Evolutionary conservation across 2,797 vertebrate species (phyloP).

Genomic region (Sternotherus odoratus): DNA sequence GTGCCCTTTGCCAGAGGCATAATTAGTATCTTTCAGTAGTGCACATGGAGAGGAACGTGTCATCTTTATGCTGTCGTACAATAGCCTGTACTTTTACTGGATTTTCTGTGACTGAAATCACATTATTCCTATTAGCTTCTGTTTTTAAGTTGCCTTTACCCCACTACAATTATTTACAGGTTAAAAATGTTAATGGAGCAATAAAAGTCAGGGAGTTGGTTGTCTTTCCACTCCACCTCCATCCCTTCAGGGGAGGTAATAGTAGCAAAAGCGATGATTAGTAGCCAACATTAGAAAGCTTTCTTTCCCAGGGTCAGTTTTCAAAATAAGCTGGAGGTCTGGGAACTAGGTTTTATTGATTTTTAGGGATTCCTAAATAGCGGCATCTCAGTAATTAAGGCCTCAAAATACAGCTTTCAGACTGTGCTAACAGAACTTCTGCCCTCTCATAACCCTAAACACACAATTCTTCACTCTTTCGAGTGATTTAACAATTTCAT

Average conservation of each 20-base stretch:
- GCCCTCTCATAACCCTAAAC: background rate
- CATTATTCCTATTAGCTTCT: constrained; percentile 59
- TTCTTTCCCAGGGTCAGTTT: constrained; percentile 69
- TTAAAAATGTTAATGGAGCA: constrained; percentile 50
- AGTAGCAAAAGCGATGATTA: constrained; percentile 33
- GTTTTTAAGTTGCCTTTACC: constrained; percentile 61
- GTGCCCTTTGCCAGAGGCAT: constrained; percentile 64
- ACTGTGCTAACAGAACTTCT: background rate
- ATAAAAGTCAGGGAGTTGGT: background rate
- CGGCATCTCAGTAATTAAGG: constrained; percentile 57
- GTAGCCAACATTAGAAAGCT: constrained; percentile 53
- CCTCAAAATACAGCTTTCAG: constrained; percentile 52
- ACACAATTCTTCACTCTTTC: background rate
- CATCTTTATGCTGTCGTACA: background rate
- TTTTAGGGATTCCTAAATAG: constrained; percentile 57
- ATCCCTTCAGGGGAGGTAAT: constrained; percentile 46
- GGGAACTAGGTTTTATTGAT: constrained; percentile 53
- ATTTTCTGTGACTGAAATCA: constrained; percentile 49
- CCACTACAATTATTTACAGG: constrained; percentile 66
- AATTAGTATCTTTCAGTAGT: constrained; percentile 62
- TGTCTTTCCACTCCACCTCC: background rate
- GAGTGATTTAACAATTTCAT: background rate
- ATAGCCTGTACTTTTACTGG: background rate
- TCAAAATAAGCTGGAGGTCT: constrained; percentile 48
- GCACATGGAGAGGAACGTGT: fast-evolving